These are phyloP conservation scores for Sinocyclocheilus grahami DNA, from an alignment of 2,113 vertebrate species.

Conservation along the genomic window DNA sequence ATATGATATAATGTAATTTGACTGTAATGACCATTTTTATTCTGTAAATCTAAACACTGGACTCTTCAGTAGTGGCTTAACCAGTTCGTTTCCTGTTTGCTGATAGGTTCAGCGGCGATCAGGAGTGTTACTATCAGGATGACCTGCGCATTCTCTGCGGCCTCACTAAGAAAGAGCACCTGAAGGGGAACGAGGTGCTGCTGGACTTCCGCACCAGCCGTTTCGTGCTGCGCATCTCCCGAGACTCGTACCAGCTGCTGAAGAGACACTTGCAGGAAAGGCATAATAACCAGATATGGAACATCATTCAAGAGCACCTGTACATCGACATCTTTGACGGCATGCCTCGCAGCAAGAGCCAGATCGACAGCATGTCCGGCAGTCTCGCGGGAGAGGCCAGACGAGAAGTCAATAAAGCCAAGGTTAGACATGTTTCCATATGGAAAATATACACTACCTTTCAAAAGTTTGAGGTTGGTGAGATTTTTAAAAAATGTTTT, in stretches of 20 bases:
- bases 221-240: slow-evolving; percentile 96
- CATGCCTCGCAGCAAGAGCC: slow-evolving; percentile 96
- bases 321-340: slow-evolving; percentile 99
- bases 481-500: too few relatives aligned
- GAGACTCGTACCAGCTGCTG: slow-evolving; percentile 95
- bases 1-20: neutral
- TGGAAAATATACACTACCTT: neutral
- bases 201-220: slow-evolving; percentile 98
- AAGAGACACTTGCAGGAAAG: slow-evolving; percentile 98
- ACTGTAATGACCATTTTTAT: neutral
- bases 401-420: slow-evolving; percentile 94
- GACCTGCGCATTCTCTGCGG: slow-evolving; percentile 90
- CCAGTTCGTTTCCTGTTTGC: rapidly evolving
- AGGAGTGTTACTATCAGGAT: slow-evolving; percentile 96
- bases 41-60: neutral
- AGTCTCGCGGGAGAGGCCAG: slow-evolving; percentile 94
- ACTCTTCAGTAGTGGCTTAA: neutral
- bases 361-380: slow-evolving; percentile 97
- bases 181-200: slow-evolving; percentile 97
- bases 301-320: slow-evolving; percentile 98
- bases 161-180: slow-evolving; percentile 93
- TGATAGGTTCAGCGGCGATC: slow-evolving; percentile 91
- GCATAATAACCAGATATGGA: slow-evolving; percentile 99
- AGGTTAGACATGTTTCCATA: slow-evolving; percentile 74
- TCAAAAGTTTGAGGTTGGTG: neutral